These are phyloP conservation scores for Apeira syringaria DNA, from an alignment of 2,888 invertebrate species.

Conservation along the genomic window DNA sequence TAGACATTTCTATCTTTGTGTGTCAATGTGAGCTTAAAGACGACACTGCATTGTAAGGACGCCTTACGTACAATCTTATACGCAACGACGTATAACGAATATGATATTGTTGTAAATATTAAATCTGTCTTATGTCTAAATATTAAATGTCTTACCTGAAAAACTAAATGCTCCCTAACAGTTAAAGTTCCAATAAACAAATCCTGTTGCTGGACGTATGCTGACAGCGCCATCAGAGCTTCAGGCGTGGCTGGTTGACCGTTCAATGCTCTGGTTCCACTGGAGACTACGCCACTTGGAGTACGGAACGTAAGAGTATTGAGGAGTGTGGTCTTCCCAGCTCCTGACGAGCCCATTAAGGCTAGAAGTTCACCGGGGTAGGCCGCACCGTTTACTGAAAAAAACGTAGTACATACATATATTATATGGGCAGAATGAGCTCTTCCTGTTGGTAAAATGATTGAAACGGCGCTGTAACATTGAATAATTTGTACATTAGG, in stretches of 20 bases:
- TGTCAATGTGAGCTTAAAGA: too few relatives aligned
- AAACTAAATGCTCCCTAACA: slow-evolving; percentile 94
- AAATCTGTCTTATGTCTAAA: too few relatives aligned
- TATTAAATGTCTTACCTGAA: slow-evolving; percentile 84
- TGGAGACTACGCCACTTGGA: slow-evolving; percentile 86
- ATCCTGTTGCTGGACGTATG: slow-evolving; percentile 97
- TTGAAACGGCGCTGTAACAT: too few relatives aligned
- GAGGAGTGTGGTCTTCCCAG: slow-evolving; percentile 96
- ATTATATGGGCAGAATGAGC: too few relatives aligned
- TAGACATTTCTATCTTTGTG: too few relatives aligned
- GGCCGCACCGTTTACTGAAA: slow-evolving; percentile 90
- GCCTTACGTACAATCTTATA: too few relatives aligned
- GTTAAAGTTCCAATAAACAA: slow-evolving; percentile 95
- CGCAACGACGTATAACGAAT: too few relatives aligned
- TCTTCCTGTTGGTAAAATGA: too few relatives aligned
- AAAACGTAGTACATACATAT: too few relatives aligned
- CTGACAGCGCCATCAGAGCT: slow-evolving; percentile 89
- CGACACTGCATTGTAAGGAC: too few relatives aligned
- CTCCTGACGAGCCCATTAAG: slow-evolving; percentile 95
- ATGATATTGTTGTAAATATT: too few relatives aligned
- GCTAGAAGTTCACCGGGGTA: slow-evolving; percentile 94
- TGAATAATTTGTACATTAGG: too few relatives aligned
- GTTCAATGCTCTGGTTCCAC: slow-evolving; percentile 86
- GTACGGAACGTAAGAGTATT: slow-evolving; percentile 94
- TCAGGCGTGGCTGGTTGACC: slow-evolving; percentile 89